phyloP scores from a whole-genome alignment of 2,888 invertebrate species.

The Drosophila percnosoma region DNA sequence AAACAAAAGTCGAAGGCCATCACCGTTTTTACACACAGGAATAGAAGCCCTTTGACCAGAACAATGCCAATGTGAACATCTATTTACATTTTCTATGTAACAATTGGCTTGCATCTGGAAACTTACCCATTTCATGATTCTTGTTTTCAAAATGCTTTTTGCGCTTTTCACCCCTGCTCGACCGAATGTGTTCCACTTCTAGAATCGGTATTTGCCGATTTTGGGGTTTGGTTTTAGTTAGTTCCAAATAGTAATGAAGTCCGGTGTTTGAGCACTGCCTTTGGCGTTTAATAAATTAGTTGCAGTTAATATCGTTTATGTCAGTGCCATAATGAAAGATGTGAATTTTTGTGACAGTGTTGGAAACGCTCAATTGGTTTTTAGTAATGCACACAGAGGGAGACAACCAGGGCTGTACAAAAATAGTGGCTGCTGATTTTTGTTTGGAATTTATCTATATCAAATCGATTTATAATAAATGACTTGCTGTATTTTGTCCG shows the following conservation, averaged over 20 bases:
- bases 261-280: slow-evolving; percentile 39
- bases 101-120: slow-evolving; percentile 12
- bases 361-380: slow-evolving; percentile 27
- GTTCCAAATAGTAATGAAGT: slow-evolving; percentile 13
- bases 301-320: slow-evolving; percentile 50
- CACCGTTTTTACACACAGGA: slow-evolving; percentile 14
- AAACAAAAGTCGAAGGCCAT: slow-evolving; percentile 37
- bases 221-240: slow-evolving; percentile 5
- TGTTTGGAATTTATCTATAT: slow-evolving; percentile 52
- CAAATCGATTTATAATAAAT: slow-evolving; percentile 19
- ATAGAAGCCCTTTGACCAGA: slow-evolving; percentile 10
- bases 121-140: slow-evolving; percentile 70
- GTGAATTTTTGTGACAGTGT: slow-evolving; percentile 34
- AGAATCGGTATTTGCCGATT: slow-evolving; percentile 18
- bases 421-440: slow-evolving; percentile 21
- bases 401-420: slow-evolving; percentile 37
- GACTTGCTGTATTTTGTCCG: slow-evolving; percentile 42
- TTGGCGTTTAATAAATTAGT: slow-evolving; percentile 40
- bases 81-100: not conserved
- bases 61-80: slow-evolving; percentile 1
- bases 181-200: slow-evolving; percentile 36
- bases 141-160: slow-evolving; percentile 28
- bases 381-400: slow-evolving; percentile 33
- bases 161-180: slow-evolving; percentile 16
- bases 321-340: slow-evolving; percentile 56